These are phyloP conservation scores for Aricia artaxerxes DNA, from an alignment of 2,888 invertebrate species.

Conservation along the genomic window DNA sequence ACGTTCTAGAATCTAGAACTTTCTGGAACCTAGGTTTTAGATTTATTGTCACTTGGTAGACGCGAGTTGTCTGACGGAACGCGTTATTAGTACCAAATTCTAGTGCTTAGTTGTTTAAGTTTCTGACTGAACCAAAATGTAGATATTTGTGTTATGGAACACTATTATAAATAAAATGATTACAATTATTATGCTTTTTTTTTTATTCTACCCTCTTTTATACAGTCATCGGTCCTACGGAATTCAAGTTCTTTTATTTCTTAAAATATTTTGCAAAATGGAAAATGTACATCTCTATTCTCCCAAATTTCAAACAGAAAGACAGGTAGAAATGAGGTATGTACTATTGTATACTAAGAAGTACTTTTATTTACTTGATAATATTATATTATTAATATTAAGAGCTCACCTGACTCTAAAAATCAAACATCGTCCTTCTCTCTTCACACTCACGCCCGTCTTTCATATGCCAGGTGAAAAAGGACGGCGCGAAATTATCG, in stretches of 20 bases:
- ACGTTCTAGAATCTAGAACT: background rate
- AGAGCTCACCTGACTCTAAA: no score
- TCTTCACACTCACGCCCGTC: no score
- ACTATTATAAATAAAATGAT: conserved; percentile 59
- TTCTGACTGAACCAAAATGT: conserved; percentile 80
- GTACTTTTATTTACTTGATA: no score
- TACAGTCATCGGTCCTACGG: background rate
- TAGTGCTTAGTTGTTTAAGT: conserved; percentile 77
- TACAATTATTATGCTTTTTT: background rate
- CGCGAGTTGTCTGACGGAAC: background rate
- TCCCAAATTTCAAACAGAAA: no score
- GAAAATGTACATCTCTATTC: no score
- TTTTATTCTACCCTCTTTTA: background rate
- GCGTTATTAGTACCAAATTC: conserved; percentile 66
- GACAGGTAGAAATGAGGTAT: no score
- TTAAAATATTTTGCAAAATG: no score
- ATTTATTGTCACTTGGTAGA: background rate
- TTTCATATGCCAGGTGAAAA: no score
- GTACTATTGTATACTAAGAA: no score
- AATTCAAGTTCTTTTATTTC: background rate
- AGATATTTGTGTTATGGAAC: conserved; percentile 66
- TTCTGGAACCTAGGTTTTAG: background rate
- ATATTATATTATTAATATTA: no score
- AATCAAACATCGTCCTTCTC: no score
- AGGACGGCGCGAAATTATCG: no score